Base-by-base conservation (phyloP, 2,888 invertebrate genomes). In the Mylabris sibirica region DNA sequence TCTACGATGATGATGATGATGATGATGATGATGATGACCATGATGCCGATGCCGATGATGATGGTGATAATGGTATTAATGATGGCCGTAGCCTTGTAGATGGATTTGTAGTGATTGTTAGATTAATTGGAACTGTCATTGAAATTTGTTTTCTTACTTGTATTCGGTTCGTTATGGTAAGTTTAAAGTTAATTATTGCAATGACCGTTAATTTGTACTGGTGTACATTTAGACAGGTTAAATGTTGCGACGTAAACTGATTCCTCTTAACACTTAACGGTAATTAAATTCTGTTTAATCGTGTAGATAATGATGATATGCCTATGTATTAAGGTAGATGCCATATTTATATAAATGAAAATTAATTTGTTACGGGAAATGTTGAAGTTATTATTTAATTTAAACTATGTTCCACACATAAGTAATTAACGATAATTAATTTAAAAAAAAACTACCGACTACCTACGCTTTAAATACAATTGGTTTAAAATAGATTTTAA, bases 371-470 rank as follows among this genome's bases (percentile, higher is more conserved):
- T 59, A 14, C 14, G 24, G 38, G 30, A 63, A 41, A 22, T 59
- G n/a, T 59, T 64, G 5, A 59, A 59, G 64, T 59, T 59, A 64
- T 64, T 38, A 64, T 64, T 59, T 59, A 64, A 64, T 59, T 64
- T 12, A 60, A 17, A 17, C n/a, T 5, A n/a, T 11, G 1, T 44
- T 44, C 17, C 6, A 44, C 44, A 44, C 6, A 1, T 44, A 17
- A 17, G 2, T 17, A n/a, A 6, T 17, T n/a, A 44, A 44, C 44
- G n/a, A 1, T 44, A 17, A 44, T 44, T 44, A n/a, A 44, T 35
- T 35, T 9, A 35, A 11, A 12, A 35, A 11, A 35, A 35, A 35
- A 35, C 9, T 35, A 11, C 12, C 8, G 11, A 11, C 12, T n/a
- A 5, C 6, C 1, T 41, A 41, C 0, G 3, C 14, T 41, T 14